Evolutionary conservation across 2,113 vertebrate genomes (phyloP).

Genomic region (Leiothrix lutea): DNA sequence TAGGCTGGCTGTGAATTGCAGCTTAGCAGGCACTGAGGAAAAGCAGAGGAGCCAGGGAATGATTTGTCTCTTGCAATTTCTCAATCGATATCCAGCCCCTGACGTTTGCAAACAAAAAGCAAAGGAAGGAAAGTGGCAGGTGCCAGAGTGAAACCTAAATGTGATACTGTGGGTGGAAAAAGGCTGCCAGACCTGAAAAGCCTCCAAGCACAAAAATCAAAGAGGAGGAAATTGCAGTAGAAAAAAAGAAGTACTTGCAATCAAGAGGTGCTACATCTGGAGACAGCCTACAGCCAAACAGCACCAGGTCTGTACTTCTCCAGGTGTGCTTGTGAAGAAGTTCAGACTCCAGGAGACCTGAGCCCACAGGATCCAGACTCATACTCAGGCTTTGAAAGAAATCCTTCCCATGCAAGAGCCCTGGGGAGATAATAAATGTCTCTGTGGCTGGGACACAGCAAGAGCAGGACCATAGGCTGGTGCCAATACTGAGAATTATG

Average conservation of each 20-base stretch:
- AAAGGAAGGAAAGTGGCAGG: conserved; percentile 40
- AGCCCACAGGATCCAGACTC: background rate
- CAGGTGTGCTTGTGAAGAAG: background rate
- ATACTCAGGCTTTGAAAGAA: background rate
- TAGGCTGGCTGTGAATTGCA: conserved; percentile 10
- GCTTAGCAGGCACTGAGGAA: background rate
- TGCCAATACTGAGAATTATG: background rate
- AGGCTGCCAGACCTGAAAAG: conserved; percentile 51
- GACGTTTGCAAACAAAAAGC: conserved; percentile 46
- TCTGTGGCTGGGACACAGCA: background rate
- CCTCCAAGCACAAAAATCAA: conserved; percentile 30
- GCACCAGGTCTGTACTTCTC: background rate
- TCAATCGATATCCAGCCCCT: conserved; percentile 32
- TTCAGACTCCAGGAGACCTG: background rate
- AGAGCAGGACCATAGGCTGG: background rate
- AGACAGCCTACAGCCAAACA: conserved; percentile 4
- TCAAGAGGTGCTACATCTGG: conserved; percentile 27
- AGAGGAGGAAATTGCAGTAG: conserved; percentile 19
- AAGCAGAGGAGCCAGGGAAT: conserved; percentile 18
- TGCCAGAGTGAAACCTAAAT: conserved; percentile 34
- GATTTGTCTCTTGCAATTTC: conserved; percentile 43
- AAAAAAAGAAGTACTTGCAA: background rate
- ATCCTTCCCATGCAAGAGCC: background rate
- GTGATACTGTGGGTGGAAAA: conserved; percentile 47
- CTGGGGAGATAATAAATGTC: background rate